phyloP scores from a whole-genome alignment of 2,888 invertebrate species.

The Sinohyriopsis cumingii region DNA sequence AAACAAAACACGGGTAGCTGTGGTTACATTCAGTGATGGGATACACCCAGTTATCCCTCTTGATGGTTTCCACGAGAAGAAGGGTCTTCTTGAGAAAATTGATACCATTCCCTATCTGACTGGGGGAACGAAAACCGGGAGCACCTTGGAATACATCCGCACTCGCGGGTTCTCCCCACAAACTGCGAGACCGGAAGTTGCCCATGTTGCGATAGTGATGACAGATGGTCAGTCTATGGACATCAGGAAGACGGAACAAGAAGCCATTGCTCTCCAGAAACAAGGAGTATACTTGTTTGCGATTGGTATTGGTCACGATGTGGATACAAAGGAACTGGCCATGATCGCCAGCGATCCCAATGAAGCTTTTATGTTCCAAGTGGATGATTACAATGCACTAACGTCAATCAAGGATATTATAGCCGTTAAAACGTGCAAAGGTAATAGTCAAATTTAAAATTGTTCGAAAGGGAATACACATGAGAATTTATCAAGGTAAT shows the following conservation, averaged over 20 bases:
- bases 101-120: slow-evolving; percentile 16
- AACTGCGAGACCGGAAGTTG: slow-evolving; percentile 25
- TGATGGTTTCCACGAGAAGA: slow-evolving; percentile 22
- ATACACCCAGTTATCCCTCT: slow-evolving; percentile 41
- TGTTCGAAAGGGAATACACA: too few relatives aligned
- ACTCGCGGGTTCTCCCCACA: slow-evolving; percentile 22
- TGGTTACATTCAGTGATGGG: slow-evolving; percentile 46
- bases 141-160: slow-evolving; percentile 32
- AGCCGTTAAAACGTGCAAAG: slow-evolving; percentile 44
- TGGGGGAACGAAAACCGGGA: slow-evolving; percentile 42
- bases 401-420: slow-evolving; percentile 41
- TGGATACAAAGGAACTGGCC: slow-evolving; percentile 44
- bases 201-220: slow-evolving; percentile 40
- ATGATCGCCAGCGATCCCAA: slow-evolving; percentile 51
- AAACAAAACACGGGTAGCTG: slow-evolving; percentile 44
- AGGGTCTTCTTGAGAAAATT: slow-evolving; percentile 31
- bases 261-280: slow-evolving; percentile 29
- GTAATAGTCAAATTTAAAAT: slow-evolving; percentile 17
- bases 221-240: slow-evolving; percentile 47
- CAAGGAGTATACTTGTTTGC: slow-evolving; percentile 37
- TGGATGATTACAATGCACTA: slow-evolving; percentile 48
- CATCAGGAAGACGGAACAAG: slow-evolving; percentile 16
- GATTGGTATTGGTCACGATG: slow-evolving; percentile 35
- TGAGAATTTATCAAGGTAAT: too few relatives aligned
- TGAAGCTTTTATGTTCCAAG: slow-evolving; percentile 47